Conservation (phyloP, 2,113 vertebrate genomes). For the Gorsachius goisagi region DNA sequence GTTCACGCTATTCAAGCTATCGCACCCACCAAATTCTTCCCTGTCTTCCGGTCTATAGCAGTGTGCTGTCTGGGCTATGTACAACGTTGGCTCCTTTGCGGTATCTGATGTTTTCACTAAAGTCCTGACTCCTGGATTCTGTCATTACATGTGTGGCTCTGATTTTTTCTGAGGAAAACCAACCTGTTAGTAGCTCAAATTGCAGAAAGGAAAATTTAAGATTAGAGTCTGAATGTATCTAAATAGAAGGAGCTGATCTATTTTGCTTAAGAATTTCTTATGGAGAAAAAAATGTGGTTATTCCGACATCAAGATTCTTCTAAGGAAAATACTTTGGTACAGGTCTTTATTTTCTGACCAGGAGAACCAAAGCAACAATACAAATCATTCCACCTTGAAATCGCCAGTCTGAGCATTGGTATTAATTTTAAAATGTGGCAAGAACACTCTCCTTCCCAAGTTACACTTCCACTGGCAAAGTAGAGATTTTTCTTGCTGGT, state of each 20-base stretch:
- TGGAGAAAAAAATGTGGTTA: not conserved
- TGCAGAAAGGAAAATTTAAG: not conserved
- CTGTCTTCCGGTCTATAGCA: not conserved
- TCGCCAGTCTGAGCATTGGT: not conserved
- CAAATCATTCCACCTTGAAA: not conserved
- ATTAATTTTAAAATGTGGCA: slow-evolving; percentile 1
- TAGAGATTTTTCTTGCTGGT: not conserved
- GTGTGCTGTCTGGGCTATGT: not conserved
- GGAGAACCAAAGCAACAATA: not conserved
- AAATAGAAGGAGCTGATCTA: not conserved
- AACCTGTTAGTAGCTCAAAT: not conserved
- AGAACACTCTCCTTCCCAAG: not conserved
- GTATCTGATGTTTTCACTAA: not conserved
- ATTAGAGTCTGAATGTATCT: not conserved
- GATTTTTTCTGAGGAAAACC: not conserved
- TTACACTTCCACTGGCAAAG: not conserved
- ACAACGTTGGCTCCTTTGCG: not conserved
- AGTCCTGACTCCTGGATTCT: not conserved
- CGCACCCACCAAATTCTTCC: not conserved
- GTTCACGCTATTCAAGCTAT: not conserved
- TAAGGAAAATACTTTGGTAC: not conserved
- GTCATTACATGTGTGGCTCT: not conserved
- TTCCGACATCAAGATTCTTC: not conserved
- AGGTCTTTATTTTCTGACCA: not conserved
- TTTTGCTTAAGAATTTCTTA: not conserved